phyloP scores from a whole-genome alignment of 2,888 invertebrate genomes.

The Sericinus montela region DNA sequence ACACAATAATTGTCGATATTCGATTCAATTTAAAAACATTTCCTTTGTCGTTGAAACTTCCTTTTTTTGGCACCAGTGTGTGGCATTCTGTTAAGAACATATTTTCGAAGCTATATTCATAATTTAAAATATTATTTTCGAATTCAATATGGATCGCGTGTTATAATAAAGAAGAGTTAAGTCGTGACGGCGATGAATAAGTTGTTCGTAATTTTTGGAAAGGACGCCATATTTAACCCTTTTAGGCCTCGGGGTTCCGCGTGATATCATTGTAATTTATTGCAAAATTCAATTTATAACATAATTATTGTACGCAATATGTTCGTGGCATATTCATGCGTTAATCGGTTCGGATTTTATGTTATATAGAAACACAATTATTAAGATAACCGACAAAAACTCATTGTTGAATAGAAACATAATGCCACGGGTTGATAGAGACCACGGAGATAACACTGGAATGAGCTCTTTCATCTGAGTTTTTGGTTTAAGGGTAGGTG shows the following conservation, averaged over 20 bases:
- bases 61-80: slow-evolving; percentile 28
- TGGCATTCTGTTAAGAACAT: slow-evolving; percentile 26
- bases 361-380: too few species aligned
- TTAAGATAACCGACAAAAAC: too few species aligned
- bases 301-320: slow-evolving; percentile 10
- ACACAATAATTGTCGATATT: slow-evolving; percentile 30
- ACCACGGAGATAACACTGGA: too few species aligned
- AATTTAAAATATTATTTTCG: slow-evolving; percentile 15
- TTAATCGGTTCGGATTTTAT: background rate
- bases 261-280: background rate
- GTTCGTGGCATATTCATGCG: background rate
- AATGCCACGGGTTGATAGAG: too few species aligned
- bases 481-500: too few species aligned
- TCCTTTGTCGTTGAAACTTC: slow-evolving; percentile 45
- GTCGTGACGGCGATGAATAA: slow-evolving; percentile 42
- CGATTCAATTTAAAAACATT: slow-evolving; percentile 42
- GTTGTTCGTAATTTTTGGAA: slow-evolving; percentile 31
- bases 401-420: too few species aligned
- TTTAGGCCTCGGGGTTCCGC: background rate
- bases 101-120: slow-evolving; percentile 17
- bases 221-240: slow-evolving; percentile 2
- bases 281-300: background rate
- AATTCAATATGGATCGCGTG: slow-evolving; percentile 23
- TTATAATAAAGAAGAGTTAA: slow-evolving; percentile 27
- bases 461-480: too few species aligned